Evolutionary conservation across 2,113 vertebrate genomes (phyloP).

Genomic region (Nesogale talazaci): DNA sequence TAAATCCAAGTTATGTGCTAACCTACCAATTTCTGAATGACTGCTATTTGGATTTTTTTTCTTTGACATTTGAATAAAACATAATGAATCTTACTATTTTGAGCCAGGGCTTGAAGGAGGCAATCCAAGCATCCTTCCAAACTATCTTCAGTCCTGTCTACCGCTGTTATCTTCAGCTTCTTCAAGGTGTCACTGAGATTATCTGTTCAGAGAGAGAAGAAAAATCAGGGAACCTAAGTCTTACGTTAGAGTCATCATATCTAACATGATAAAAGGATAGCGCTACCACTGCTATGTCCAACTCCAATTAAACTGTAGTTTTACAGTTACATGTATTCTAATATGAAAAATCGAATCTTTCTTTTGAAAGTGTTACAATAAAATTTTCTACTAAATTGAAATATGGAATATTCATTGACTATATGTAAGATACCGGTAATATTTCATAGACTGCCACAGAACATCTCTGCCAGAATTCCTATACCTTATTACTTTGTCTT

Average conservation of each 20-base stretch:
- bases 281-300: neutral
- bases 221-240: constrained; percentile 36
- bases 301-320: neutral
- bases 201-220: constrained; percentile 85
- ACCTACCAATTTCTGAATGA: constrained; percentile 33
- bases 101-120: constrained; percentile 94
- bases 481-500: neutral
- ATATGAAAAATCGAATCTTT: neutral
- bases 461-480: constrained; percentile 24
- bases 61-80: constrained; percentile 46
- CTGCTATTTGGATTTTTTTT: neutral
- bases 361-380: no score
- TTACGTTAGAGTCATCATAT: neutral
- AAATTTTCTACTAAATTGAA: neutral
- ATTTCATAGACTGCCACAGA: neutral
- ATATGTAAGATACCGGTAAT: neutral
- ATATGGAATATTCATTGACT: neutral
- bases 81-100: constrained; percentile 93
- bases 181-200: constrained; percentile 95
- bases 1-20: constrained; percentile 60
- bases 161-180: constrained; percentile 95
- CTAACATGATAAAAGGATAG: neutral
- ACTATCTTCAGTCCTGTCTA: constrained; percentile 90
- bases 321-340: neutral
- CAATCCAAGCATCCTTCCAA: constrained; percentile 96